A percentile compares a stretch with the other conserved stretches of the same genome.
These are phyloP conservation scores for Campylorhamphus procurvoides DNA, from an alignment of 2,113 vertebrate species.

Conservation along the genomic window DNA sequence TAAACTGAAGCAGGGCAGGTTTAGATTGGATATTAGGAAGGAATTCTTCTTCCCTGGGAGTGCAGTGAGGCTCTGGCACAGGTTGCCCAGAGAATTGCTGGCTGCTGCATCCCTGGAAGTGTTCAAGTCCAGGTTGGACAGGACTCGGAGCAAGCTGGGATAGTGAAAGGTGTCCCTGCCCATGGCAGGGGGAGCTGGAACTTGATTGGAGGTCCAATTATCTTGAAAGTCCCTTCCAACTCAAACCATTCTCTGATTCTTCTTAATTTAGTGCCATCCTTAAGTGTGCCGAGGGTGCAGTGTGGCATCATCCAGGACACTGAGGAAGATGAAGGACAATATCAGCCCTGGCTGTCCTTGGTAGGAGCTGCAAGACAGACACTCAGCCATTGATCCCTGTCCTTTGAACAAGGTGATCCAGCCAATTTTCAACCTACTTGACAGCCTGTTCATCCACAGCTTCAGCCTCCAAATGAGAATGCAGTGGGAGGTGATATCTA, in stretches of 20 bases:
- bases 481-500: not conserved
- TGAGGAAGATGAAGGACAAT: not conserved
- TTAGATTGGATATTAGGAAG: not conserved
- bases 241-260: not conserved
- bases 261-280: not conserved
- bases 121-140: accelerated
- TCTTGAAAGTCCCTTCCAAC: not conserved
- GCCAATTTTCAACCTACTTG: not conserved
- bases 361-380: not conserved
- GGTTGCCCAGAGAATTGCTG: not conserved
- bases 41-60: not conserved
- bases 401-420: not conserved
- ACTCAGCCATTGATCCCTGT: not conserved
- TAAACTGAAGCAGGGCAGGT: not conserved
- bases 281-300: not conserved
- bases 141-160: accelerated
- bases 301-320: not conserved
- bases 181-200: not conserved
- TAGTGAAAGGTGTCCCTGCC: not conserved
- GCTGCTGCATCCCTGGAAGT: not conserved
- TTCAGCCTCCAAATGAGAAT: not conserved
- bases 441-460: not conserved
- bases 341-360: not conserved
- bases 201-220: too few species aligned
- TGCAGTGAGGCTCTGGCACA: not conserved